Percentiles rank a stretch among this genome's conserved stretches.
Conservation (phyloP, 2,888 invertebrate genomes). For the Limnephilus auricula region DNA sequence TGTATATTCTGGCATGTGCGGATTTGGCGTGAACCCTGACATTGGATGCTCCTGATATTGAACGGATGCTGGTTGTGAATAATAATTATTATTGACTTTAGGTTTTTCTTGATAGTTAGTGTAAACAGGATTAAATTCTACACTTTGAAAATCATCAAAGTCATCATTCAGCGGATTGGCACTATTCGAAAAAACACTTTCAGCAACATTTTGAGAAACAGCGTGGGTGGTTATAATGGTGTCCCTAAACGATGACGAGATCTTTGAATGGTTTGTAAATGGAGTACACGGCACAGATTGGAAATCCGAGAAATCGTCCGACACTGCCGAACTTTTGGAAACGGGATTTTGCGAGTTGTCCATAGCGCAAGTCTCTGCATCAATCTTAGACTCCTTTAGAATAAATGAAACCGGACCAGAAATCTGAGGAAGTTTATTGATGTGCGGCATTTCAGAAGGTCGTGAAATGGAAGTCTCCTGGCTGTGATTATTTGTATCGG, state of each 20-base stretch:
- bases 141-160: slow-evolving; percentile 76
- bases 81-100: slow-evolving; percentile 65
- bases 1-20: slow-evolving; percentile 27
- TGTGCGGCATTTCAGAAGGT: background rate
- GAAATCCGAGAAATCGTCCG: slow-evolving; percentile 58
- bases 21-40: slow-evolving; percentile 14
- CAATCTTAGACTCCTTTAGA: slow-evolving; percentile 65
- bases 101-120: slow-evolving; percentile 66
- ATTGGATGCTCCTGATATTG: slow-evolving; percentile 68
- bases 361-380: slow-evolving; percentile 43
- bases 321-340: slow-evolving; percentile 4
- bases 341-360: background rate
- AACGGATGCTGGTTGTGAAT: slow-evolving; percentile 63
- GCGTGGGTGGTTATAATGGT: slow-evolving; percentile 17
- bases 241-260: background rate
- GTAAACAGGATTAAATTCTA: slow-evolving; percentile 67
- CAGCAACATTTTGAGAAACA: slow-evolving; percentile 30
- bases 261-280: background rate
- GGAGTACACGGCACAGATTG: slow-evolving; percentile 32
- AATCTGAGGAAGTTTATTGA: slow-evolving; percentile 15
- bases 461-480: slow-evolving; percentile 54
- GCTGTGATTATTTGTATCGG: slow-evolving; percentile 71
- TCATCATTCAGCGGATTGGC: slow-evolving; percentile 71
- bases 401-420: slow-evolving; percentile 58
- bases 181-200: slow-evolving; percentile 62